A percentile compares a stretch with the other conserved stretches of the same genome.
Evolutionary conservation across 2,113 vertebrate species (phyloP).

Genomic region (Abramis brama): DNA sequence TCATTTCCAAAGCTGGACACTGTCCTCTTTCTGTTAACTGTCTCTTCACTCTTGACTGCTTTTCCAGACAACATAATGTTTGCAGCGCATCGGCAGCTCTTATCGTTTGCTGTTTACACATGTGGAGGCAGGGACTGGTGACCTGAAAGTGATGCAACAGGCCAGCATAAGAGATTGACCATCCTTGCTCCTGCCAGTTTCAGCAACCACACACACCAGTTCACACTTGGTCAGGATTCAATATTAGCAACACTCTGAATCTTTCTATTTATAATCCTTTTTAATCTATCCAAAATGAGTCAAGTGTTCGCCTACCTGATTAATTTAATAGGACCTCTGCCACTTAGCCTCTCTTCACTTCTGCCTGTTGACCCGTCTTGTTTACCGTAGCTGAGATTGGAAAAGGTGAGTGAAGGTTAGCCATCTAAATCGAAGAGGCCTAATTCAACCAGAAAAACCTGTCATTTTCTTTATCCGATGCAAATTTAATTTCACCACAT

Average conservation of each 20-base stretch:
- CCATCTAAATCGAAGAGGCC: slow-evolving; percentile 9
- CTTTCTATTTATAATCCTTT: slow-evolving; percentile 61
- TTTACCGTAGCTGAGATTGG: slow-evolving; percentile 20
- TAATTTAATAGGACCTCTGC: slow-evolving; percentile 54
- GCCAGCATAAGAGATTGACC: slow-evolving; percentile 22
- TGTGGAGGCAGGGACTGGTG: background rate
- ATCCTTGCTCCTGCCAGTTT: slow-evolving; percentile 43
- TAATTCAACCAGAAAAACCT: slow-evolving; percentile 29
- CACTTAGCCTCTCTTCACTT: slow-evolving; percentile 35
- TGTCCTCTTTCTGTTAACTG: slow-evolving; percentile 19
- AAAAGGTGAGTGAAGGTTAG: slow-evolving; percentile 54
- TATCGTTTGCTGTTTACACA: slow-evolving; percentile 18
- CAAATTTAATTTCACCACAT: slow-evolving; percentile 47
- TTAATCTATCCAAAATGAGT: slow-evolving; percentile 58
- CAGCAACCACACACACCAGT: slow-evolving; percentile 43
- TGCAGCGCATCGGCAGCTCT: background rate
- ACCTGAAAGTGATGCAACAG: slow-evolving; percentile 26
- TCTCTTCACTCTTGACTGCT: background rate
- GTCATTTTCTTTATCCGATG: slow-evolving; percentile 40
- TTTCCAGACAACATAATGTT: background rate
- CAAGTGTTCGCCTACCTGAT: slow-evolving; percentile 51
- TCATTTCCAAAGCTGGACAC: slow-evolving; percentile 42
- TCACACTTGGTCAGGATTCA: slow-evolving; percentile 55
- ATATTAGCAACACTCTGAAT: slow-evolving; percentile 30
- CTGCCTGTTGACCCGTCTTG: slow-evolving; percentile 26